Evolutionary conservation across 2,113 vertebrate species (phyloP).

Genomic region (Neogobius melanostomus): DNA sequence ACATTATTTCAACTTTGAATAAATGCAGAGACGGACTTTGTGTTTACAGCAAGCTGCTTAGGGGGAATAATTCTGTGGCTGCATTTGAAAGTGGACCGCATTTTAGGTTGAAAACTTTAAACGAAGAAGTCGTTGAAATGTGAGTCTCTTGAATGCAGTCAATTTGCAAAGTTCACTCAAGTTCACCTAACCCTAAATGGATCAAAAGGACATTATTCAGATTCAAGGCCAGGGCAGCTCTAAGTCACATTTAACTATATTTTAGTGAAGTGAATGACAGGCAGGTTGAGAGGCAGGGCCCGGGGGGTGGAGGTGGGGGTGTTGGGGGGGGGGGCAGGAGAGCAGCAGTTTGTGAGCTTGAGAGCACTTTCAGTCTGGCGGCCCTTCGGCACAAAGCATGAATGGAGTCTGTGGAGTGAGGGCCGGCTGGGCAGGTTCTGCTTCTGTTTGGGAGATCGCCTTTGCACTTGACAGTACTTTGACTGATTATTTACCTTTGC

Average conservation of each 20-base stretch:
- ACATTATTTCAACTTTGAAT: slow-evolving; percentile 56
- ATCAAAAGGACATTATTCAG: too few relatives aligned
- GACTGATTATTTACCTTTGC: slow-evolving; percentile 66
- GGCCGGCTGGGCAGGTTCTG: slow-evolving; percentile 57
- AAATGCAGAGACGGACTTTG: slow-evolving; percentile 37
- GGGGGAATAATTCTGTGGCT: not conserved
- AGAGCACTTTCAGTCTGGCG: slow-evolving; percentile 72
- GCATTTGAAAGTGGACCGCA: not conserved
- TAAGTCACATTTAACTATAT: not conserved
- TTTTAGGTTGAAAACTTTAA: slow-evolving; percentile 15
- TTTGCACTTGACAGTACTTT: slow-evolving; percentile 57
- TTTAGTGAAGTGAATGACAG: slow-evolving; percentile 16
- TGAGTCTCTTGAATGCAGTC: too few relatives aligned
- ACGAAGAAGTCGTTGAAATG: not conserved
- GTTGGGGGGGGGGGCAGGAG: slow-evolving; percentile 8
- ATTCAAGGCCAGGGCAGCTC: too few relatives aligned
- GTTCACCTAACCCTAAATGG: too few relatives aligned
- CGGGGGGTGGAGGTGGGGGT: not conserved
- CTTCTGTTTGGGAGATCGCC: slow-evolving; percentile 8
- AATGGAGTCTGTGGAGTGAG: slow-evolving; percentile 67
- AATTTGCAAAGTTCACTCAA: too few relatives aligned
- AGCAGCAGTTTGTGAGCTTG: slow-evolving; percentile 77
- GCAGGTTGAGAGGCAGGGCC: slow-evolving; percentile 38
- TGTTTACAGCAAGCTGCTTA: slow-evolving; percentile 11
- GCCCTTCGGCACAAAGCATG: slow-evolving; percentile 62